Conservation (phyloP, 2,797 vertebrate genomes). For the Allobates femoralis region DNA sequence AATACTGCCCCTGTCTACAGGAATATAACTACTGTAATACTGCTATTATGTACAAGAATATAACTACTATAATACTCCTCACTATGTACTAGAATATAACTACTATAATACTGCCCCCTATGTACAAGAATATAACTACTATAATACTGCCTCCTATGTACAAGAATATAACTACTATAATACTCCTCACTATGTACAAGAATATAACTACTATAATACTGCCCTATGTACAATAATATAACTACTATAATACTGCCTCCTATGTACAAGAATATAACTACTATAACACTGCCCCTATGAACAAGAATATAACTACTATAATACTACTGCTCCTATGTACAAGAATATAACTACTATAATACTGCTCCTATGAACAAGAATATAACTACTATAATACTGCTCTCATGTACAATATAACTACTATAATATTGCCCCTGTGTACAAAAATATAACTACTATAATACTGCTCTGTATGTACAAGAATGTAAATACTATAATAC, state of each 20-base stretch:
- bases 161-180: conserved; percentile 8
- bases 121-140: conserved; percentile 7
- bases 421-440: conserved; percentile 3
- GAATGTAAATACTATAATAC: conserved; percentile 10
- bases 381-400: too few relatives aligned
- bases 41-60: too few relatives aligned
- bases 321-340: neutral
- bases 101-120: too few relatives aligned
- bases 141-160: conserved; percentile 2
- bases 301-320: neutral
- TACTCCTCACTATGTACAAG: neutral
- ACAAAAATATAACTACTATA: conserved; percentile 11
- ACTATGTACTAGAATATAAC: conserved; percentile 8
- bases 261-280: neutral
- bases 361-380: neutral
- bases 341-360: neutral
- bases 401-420: neutral
- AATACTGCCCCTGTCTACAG: neutral
- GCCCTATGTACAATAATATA: neutral
- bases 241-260: neutral
- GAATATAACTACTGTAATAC: conserved; percentile 4
- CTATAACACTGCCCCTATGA: neutral
- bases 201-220: too few relatives aligned
- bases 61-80: conserved; percentile 1
- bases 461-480: conserved; percentile 3